These are phyloP conservation scores for Porites lobata DNA, from an alignment of 92 coral and sea anemone genomes.

Conservation along the genomic window DNA sequence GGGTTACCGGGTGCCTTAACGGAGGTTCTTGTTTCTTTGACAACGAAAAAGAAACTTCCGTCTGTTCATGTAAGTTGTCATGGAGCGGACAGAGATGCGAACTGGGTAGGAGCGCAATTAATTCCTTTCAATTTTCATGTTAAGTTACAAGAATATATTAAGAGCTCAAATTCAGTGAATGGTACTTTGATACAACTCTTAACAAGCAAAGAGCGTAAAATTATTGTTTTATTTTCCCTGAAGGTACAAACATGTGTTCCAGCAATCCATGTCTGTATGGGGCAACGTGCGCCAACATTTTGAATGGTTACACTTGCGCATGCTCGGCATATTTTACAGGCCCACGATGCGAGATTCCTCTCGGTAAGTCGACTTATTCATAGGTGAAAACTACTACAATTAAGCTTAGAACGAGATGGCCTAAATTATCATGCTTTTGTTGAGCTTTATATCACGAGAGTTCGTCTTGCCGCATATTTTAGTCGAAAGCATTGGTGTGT, in stretches of 20 bases:
- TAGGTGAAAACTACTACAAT: neutral
- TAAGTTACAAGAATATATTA: too few species aligned
- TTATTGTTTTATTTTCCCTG: neutral
- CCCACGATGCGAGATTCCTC: conserved; percentile 18
- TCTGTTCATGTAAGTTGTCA: neutral
- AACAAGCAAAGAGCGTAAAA: neutral
- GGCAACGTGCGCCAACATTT: conserved; percentile 25
- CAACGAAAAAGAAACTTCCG: neutral
- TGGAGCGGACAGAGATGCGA: neutral
- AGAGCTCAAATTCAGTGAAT: neutral
- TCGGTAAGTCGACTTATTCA: neutral
- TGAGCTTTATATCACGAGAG: too few species aligned
- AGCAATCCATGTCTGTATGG: conserved; percentile 37
- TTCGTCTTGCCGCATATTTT: too few species aligned
- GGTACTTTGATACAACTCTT: neutral
- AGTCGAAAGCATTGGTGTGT: too few species aligned
- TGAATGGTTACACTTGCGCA: conserved; percentile 33
- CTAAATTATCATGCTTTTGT: neutral
- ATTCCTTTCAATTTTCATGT: too few species aligned
- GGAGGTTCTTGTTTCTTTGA: neutral
- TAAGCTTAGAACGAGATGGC: neutral
- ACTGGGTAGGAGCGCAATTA: neutral
- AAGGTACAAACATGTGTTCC: conserved; percentile 12
- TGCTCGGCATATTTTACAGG: conserved; percentile 27
- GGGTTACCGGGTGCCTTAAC: neutral